Percentiles rank a stretch among this genome's conserved stretches.
phyloP scores from a whole-genome alignment of 2,888 invertebrate genomes.

The Halictus ligatus region DNA sequence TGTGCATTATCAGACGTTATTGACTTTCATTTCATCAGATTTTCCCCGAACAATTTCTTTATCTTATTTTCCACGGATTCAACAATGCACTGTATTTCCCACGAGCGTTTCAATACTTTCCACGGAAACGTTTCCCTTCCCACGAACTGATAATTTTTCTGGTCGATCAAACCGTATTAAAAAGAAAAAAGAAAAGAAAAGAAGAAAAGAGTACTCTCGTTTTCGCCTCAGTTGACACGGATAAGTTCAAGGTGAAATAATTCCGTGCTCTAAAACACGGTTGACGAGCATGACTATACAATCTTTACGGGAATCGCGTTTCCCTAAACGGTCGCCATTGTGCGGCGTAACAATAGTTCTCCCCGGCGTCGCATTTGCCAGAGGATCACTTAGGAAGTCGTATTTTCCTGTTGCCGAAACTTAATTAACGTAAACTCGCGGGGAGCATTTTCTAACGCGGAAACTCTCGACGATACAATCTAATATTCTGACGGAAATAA shows the following conservation, averaged over 20 bases:
- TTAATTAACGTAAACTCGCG: slow-evolving; percentile 70
- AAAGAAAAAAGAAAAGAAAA: neutral
- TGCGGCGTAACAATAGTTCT: neutral
- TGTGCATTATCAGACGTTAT: neutral
- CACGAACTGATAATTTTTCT: neutral
- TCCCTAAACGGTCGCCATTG: slow-evolving; percentile 11
- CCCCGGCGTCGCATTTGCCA: slow-evolving; percentile 4
- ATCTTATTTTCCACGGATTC: neutral
- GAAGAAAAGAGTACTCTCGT: neutral
- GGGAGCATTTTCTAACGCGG: slow-evolving; percentile 23
- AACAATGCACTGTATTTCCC: neutral
- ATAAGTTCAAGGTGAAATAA: slow-evolving; percentile 2
- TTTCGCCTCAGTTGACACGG: neutral
- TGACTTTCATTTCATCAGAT: neutral
- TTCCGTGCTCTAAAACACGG: neutral
- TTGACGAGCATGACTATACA: neutral
- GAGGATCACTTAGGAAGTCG: slow-evolving; percentile 33
- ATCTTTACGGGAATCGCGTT: neutral
- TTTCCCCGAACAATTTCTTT: too few species aligned
- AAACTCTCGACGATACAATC: slow-evolving; percentile 16
- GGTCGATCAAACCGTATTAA: neutral
- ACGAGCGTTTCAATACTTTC: neutral
- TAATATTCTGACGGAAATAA: slow-evolving; percentile 17
- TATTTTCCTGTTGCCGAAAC: slow-evolving; percentile 62
- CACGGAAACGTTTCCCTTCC: neutral